Evolutionary conservation across 2,797 vertebrate species (phyloP).

Genomic region (Oceanodroma leucorhoa): DNA sequence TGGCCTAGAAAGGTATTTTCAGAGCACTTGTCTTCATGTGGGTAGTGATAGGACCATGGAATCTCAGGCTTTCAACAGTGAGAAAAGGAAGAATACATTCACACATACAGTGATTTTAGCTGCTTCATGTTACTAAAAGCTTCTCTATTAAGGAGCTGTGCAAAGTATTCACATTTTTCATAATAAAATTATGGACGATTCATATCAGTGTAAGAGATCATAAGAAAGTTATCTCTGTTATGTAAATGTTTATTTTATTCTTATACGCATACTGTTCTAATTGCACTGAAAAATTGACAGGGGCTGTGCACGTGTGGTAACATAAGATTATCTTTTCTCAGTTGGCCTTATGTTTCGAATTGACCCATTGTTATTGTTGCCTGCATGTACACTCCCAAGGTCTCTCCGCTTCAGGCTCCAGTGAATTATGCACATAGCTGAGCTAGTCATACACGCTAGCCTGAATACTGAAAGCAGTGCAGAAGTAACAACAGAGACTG

Average conservation of each 20-base stretch:
- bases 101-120: not conserved
- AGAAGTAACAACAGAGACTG: not conserved
- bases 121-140: not conserved
- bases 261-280: not conserved
- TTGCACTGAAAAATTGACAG: not conserved
- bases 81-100: not conserved
- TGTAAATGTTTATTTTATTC: not conserved
- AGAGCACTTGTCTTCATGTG: not conserved
- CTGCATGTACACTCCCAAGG: not conserved
- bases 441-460: not conserved
- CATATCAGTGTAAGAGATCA: not conserved
- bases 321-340: not conserved
- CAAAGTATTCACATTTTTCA: not conserved
- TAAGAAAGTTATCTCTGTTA: not conserved
- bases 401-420: not conserved
- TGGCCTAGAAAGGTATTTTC: not conserved
- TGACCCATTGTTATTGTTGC: not conserved
- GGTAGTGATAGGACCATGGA: not conserved
- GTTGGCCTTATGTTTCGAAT: not conserved
- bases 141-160: not conserved
- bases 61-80: not conserved
- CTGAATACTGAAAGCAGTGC: not conserved
- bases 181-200: not conserved
- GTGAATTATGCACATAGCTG: not conserved
- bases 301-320: not conserved